A percentile compares a stretch with the other conserved stretches of the same genome.
These are phyloP conservation scores for Eidolon helvum DNA, from an alignment of 2,113 vertebrate species.

Conservation along the genomic window DNA sequence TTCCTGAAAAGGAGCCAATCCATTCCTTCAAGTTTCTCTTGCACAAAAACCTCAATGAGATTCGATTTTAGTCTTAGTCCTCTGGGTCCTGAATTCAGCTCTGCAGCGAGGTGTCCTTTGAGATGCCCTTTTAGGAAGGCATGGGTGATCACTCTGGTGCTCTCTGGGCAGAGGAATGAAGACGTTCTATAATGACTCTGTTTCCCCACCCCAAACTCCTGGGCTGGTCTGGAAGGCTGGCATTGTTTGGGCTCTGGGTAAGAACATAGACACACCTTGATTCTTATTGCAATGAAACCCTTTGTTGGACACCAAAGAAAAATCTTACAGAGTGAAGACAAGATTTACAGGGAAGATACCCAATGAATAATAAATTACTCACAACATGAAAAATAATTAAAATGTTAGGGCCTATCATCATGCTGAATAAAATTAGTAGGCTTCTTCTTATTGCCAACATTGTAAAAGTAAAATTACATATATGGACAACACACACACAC, in stretches of 20 bases:
- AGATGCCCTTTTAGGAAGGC: conserved; percentile 77
- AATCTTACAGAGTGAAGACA: conserved; percentile 78
- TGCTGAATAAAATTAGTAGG: conserved; percentile 75
- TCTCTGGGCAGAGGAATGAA: conserved; percentile 80
- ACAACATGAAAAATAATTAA: conserved; percentile 83
- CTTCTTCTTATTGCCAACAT: conserved; percentile 70
- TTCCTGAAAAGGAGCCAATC: conserved; percentile 84
- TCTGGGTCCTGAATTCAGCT: conserved; percentile 39
- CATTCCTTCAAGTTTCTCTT: conserved; percentile 80
- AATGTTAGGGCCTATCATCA: conserved; percentile 79
- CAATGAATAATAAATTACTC: conserved; percentile 85
- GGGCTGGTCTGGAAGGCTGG: conserved; percentile 85
- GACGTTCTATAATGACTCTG: conserved; percentile 84
- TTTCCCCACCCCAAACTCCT: conserved; percentile 87
- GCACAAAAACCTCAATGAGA: conserved; percentile 68
- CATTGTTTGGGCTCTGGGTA: conserved; percentile 86
- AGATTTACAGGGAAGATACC: conserved; percentile 80
- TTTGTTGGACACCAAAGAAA: conserved; percentile 83
- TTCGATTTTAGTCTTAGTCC: conserved; percentile 60
- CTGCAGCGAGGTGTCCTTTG: background rate
- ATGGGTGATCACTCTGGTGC: conserved; percentile 79
- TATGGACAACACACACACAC: conserved; percentile 55
- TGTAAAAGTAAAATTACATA: conserved; percentile 76
- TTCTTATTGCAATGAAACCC: conserved; percentile 89
- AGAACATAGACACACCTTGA: conserved; percentile 87